phyloP scores from a whole-genome alignment of 1,140 invertebrate genomes.

The Trichonephila clavata region DNA sequence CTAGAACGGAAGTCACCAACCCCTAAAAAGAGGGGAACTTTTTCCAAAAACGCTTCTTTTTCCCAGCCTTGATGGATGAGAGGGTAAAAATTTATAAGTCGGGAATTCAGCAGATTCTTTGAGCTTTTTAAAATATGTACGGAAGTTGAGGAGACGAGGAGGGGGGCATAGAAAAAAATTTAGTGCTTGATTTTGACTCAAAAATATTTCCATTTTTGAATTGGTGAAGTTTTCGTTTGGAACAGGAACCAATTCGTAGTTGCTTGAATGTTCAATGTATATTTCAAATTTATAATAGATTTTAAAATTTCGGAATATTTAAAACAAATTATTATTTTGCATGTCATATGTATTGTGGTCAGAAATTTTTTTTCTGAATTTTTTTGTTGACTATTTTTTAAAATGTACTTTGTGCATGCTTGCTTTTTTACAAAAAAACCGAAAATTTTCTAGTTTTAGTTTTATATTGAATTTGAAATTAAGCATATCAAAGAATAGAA shows the following conservation, averaged over 20 bases:
- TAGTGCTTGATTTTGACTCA: not conserved
- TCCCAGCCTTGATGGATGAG: not conserved
- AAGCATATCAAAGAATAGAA: not conserved
- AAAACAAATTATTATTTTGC: no score
- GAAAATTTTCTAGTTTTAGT: no score
- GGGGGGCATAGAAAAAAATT: not conserved
- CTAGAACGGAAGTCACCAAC: not conserved
- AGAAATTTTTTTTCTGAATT: no score
- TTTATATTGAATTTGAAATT: no score
- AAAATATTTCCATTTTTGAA: not conserved
- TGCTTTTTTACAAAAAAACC: no score
- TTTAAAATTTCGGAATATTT: no score
- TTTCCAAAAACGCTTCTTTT: not conserved
- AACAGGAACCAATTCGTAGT: no score
- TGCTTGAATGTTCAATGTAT: no score
- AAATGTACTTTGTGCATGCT: no score
- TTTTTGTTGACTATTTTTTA: no score
- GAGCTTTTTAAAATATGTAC: not conserved
- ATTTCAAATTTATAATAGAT: no score
- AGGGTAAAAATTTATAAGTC: not conserved
- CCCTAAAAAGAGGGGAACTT: slow-evolving; percentile 27
- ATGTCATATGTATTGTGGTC: no score
- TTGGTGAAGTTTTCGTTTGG: not conserved
- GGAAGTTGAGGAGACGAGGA: not conserved
- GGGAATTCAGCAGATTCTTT: not conserved